phyloP scores from a whole-genome alignment of 2,113 vertebrate genomes.

The Corythornis cristatus region DNA sequence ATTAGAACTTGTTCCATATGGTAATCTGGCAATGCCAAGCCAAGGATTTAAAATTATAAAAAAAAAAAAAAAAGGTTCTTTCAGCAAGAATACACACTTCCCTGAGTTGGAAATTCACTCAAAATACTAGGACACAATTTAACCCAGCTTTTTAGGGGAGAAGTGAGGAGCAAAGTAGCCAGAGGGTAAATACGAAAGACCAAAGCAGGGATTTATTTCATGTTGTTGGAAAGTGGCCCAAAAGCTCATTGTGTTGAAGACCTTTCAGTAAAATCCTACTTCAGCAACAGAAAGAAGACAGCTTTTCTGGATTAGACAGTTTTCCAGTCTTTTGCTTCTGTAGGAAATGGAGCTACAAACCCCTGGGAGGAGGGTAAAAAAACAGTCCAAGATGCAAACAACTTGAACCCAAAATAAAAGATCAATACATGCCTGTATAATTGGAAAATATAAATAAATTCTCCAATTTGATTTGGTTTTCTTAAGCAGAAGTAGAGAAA shows the following conservation, averaged over 20 bases:
- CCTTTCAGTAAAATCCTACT: not conserved
- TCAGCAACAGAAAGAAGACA: not conserved
- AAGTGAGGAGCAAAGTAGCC: not conserved
- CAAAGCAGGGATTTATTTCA: not conserved
- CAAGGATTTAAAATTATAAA: slow-evolving; percentile 13
- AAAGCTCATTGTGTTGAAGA: slow-evolving; percentile 13
- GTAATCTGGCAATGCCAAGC: slow-evolving; percentile 60
- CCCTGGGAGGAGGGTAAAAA: not conserved
- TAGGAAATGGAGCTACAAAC: not conserved
- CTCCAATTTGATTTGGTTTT: not conserved
- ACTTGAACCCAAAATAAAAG: not conserved
- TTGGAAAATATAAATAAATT: not conserved
- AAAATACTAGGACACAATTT: not conserved
- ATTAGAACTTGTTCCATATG: slow-evolving; percentile 68
- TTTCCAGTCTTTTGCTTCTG: slow-evolving; percentile 22
- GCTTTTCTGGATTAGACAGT: slow-evolving; percentile 31
- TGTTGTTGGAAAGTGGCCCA: slow-evolving; percentile 1
- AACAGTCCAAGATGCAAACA: not conserved
- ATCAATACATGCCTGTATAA: not conserved
- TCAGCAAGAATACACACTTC: slow-evolving; percentile 3
- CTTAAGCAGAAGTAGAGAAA: not conserved
- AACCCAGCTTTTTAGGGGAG: not conserved
- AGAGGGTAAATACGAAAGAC: not conserved
- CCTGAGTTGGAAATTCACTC: not conserved
- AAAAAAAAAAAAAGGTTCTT: slow-evolving; percentile 28